A percentile compares a stretch with the other conserved stretches of the same genome.
phyloP scores from a whole-genome alignment of 1,140 invertebrate genomes.

The Schmidtea mediterranea region DNA sequence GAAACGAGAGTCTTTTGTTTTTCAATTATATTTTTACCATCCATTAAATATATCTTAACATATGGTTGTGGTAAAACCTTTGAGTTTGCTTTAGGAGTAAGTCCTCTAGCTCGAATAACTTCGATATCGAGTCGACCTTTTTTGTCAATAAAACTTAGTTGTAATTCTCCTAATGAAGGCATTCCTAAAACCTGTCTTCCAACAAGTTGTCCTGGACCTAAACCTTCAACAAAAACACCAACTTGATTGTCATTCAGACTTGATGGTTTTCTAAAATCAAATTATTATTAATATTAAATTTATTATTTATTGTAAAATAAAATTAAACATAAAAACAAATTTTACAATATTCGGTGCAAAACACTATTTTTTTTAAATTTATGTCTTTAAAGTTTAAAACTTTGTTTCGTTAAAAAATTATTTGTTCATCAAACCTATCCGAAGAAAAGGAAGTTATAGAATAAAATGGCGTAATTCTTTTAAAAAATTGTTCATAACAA shows the following conservation, averaged over 20 bases:
- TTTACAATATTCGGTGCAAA: too few relatives aligned
- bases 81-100: conserved; percentile 36
- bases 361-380: too few relatives aligned
- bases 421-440: too few relatives aligned
- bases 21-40: conserved; percentile 56
- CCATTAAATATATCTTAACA: conserved; percentile 86
- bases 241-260: conserved; percentile 13
- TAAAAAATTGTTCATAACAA: too few relatives aligned
- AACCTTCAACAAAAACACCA: conserved; percentile 51
- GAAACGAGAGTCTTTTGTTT: conserved; percentile 77
- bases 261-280: neutral
- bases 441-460: too few relatives aligned
- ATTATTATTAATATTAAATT: too few relatives aligned
- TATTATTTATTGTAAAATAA: too few relatives aligned
- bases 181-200: conserved; percentile 69
- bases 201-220: conserved; percentile 71
- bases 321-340: too few relatives aligned
- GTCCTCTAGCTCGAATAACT: conserved; percentile 60
- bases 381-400: too few relatives aligned
- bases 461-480: too few relatives aligned
- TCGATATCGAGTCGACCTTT: conserved; percentile 73
- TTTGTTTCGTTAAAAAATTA: too few relatives aligned
- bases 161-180: conserved; percentile 71
- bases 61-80: conserved; percentile 48
- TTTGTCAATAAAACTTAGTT: conserved; percentile 57